Conservation (phyloP, 2,888 invertebrate species). For the Apoderus coryli region DNA sequence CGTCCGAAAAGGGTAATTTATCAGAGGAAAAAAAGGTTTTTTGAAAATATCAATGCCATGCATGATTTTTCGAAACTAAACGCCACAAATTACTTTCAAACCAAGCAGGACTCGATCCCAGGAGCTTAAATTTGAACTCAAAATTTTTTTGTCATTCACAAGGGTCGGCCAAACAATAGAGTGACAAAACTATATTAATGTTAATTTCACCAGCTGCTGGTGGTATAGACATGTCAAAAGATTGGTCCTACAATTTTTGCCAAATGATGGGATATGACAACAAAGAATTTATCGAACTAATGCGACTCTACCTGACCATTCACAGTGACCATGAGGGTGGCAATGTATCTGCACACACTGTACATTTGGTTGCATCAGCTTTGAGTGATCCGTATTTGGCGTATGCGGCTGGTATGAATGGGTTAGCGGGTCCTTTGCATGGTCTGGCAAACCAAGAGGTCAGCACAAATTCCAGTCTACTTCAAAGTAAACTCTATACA, state of each 20-base stretch:
- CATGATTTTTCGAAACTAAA: too few species aligned
- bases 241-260: conserved; percentile 88
- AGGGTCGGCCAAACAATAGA: too few species aligned
- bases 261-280: conserved; percentile 84
- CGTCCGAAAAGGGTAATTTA: too few species aligned
- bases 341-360: conserved; percentile 90
- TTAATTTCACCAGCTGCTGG: conserved; percentile 63
- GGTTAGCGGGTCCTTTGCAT: conserved; percentile 89
- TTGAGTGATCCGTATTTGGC: conserved; percentile 88
- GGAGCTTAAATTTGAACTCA: not conserved
- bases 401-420: conserved; percentile 86
- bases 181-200: too few species aligned
- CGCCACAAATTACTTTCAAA: too few species aligned
- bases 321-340: conserved; percentile 96
- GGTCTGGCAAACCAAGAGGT: conserved; percentile 90
- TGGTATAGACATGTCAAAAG: conserved; percentile 75
- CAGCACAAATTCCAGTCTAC: too few species aligned
- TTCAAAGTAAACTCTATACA: too few species aligned
- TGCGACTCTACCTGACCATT: conserved; percentile 86
- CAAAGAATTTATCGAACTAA: conserved; percentile 71
- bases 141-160: conserved; percentile 3
- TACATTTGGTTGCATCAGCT: conserved; percentile 87
- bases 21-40: too few species aligned
- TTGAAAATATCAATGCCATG: too few species aligned
- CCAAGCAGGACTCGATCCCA: too few species aligned